Percentiles rank a stretch among this genome's conserved stretches.
Conservation (phyloP, 1,140 invertebrate genomes). For the Pseudomyrmex flavicornis region DNA sequence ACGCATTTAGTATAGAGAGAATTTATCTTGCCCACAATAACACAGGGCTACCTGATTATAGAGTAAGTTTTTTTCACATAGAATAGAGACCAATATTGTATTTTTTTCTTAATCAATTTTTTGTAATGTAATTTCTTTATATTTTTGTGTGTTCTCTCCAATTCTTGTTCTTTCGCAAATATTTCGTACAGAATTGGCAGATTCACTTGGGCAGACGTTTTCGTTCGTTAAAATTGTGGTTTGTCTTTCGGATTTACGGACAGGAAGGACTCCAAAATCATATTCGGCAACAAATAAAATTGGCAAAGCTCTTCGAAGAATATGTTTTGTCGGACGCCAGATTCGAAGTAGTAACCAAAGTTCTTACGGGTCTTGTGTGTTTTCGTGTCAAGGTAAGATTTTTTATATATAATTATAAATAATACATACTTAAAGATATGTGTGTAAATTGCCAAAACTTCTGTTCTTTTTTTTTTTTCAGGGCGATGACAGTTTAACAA, state of each 20-base stretch:
- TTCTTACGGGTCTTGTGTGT: constrained; percentile 93
- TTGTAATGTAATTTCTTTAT: constrained; percentile 7
- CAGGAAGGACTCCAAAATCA: constrained; percentile 91
- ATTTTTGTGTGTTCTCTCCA: constrained; percentile 16
- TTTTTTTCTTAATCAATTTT: neutral
- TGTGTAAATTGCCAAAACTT: neutral
- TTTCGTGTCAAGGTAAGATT: constrained; percentile 91
- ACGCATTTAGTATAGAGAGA: constrained; percentile 96
- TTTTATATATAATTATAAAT: neutral
- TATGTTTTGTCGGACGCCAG: constrained; percentile 89
- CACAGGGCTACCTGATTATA: constrained; percentile 93
- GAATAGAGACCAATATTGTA: neutral
- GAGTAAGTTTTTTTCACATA: constrained; percentile 83
- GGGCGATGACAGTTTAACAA: constrained; percentile 91
- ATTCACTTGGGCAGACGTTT: constrained; percentile 96
- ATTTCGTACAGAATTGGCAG: constrained; percentile 93
- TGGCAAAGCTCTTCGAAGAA: constrained; percentile 92
- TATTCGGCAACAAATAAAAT: constrained; percentile 90
- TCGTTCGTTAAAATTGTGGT: constrained; percentile 97
- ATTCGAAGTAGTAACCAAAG: constrained; percentile 92
- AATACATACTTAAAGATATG: too few species aligned
- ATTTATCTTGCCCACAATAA: constrained; percentile 93
- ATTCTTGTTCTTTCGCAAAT: neutral
- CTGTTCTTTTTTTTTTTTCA: constrained; percentile 78
- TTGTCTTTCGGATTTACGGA: constrained; percentile 94